Evolutionary conservation across 2,888 invertebrate genomes (phyloP), one percentile per base, ranked within the genome.

Genomic region (Hemistola chrysoprasaria): DNA sequence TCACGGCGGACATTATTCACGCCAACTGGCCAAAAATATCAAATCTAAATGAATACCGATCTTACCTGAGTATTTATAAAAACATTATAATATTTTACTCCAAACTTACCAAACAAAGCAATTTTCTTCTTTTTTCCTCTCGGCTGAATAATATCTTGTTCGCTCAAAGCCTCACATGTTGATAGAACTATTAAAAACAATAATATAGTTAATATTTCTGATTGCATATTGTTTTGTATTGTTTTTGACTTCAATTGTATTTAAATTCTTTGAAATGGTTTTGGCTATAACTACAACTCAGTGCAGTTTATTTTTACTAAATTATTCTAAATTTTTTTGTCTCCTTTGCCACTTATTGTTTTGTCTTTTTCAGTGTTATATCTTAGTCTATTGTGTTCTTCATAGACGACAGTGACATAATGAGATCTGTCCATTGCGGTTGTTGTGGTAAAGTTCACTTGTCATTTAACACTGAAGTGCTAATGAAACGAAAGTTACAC

Each of bases 71-170:
- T n/a, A n/a, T n/a, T n/a, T n/a, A n/a, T n/a, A n/a, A n/a, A n/a
- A n/a, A n/a, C n/a, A n/a, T n/a, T n/a, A n/a, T n/a, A n/a, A n/a
- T n/a, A n/a, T n/a, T n/a, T n/a, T n/a, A n/a, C n/a, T n/a, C n/a
- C n/a, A n/a, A 47, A 74, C 84, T 84, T 59, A 86, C 86, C 71
- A 35, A 74, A 72, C 6, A 83, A 45, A 11, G 75, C 83, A 23
- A 81, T 77, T 62, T 86, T 83, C 59, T 85, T 84, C 59, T 83
- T 84, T 56, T 86, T 86, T 9, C 83, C 84, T 59, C 84, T 69
- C 5, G 66, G 48, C 59, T 84, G 83, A 1, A 76, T 47, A 8
- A 59, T 62, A 34, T 58, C 53, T 26, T 44, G 53, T 23, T 62
- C 59, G 1, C 40, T 32, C 25, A 24, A 21, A 32, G 68, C 71